Base-by-base conservation (phyloP, 2,888 invertebrate species). In the Clepsis dumicolana region DNA sequence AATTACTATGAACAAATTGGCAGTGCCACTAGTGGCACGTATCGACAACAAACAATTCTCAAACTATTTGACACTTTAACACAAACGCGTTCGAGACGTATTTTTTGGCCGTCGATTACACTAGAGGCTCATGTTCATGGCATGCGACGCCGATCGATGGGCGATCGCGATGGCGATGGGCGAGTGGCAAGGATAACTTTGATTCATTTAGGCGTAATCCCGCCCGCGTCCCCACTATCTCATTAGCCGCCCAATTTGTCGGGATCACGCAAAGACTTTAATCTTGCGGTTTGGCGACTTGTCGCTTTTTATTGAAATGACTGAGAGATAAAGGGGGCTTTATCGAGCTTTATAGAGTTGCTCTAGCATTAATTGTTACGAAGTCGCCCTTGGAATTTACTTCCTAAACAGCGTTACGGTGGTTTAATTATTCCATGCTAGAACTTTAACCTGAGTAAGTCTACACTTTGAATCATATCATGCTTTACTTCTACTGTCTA, bases 181-280 rank as follows among this genome's bases (percentile, higher is more conserved):
- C 16, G 41, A 63, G 62, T 44, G 48, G 57, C 56, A 54, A 54
- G 65, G 60, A 64, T 57, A 84, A 86, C 83, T 88, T 87, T 89
- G 87, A 88, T 89, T 88, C 84, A 89, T 88, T 88, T 84, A 86
- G 84, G 82, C 79, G 79, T 89, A 88, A 89, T 88, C 88, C 85
- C 76, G 73, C 77, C 81, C 84, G 82, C 79, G 79, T 79, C 83
- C 81, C 76, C 85, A 87, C 87, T 89, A 88, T 87, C 89, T 88
- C 87, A 91, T 91, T 90, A 90, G 86, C 80, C 84, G 87, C 81
- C 86, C 90, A 89, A 91, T 90, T 91, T 89, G 88, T 89, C 77
- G 80, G 85, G 85, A 87, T 86, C 87, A 84, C 79, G 76, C 75
- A 77, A 82, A 88, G 84, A 85, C 88, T 86, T 88, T 88, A 87